Evolutionary conservation across 1,140 invertebrate genomes (phyloP), one percentile per base, ranked within the genome.

Genomic region (Drosophila pectinifera): DNA sequence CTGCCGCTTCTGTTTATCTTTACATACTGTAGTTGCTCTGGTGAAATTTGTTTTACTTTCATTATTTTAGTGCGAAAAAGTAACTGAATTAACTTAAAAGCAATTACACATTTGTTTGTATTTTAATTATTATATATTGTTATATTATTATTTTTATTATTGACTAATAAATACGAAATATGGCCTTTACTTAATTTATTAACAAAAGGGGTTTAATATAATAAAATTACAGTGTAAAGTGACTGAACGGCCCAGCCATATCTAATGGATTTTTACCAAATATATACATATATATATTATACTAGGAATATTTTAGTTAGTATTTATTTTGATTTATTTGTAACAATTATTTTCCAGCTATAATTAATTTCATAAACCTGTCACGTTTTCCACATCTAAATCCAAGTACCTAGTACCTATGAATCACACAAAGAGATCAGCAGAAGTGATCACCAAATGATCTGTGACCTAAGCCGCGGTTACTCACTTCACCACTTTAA

Each of bases 1-100:
- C 54, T 61, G 54, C 43, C 36, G 28, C 57, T 78, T 68, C 41
- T 38, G 46, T 42, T 78, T 54, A 49, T 61, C 55, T 59, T 55
- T 41, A 34, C 58, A 41, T 65, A 26, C 34, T 67, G 41, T 39
- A 54, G 59, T 36, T 24, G 11, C 28, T 61, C 56, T 51, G 42
- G 53, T 34, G 28, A 34, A 20, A 36, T 20, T 18, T 24, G n/a
- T n/a, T 51, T 14, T 18, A 48, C 2, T 36, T 18, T 22, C 16
- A 1, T 4, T 51, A 8, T 18, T 8, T 49, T 51, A 8, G 5
- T 3, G 48, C 16, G 13, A 11, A 22, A 3, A 43, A 8, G 18
- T 51, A 28, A 51, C 36, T 31, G 28, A 4, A 10, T 31, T 31
- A 31, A 31, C 10, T 38, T 38, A 5, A 13, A 14, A 38, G 36